Percentiles rank a stretch among this genome's conserved stretches.
These are phyloP conservation scores for Hirudinaria manillensis DNA, from an alignment of 2,888 invertebrate species.

Conservation along the genomic window DNA sequence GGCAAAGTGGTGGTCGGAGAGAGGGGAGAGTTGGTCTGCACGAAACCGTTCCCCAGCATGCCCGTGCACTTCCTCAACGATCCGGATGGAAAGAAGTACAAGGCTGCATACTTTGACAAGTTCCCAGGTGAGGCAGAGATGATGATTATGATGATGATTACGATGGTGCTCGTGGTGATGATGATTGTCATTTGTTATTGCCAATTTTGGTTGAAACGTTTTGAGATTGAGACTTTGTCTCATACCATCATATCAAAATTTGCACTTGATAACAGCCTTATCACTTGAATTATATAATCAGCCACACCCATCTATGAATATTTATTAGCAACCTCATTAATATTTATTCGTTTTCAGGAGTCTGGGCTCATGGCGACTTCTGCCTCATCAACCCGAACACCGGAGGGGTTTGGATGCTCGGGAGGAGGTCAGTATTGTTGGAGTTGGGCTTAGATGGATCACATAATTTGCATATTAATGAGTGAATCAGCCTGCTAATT, in stretches of 20 bases:
- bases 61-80: constrained; percentile 59
- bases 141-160: neutral
- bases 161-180: too few relatives aligned
- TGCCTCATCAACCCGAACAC: constrained; percentile 56
- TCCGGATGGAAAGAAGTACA: constrained; percentile 54
- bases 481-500: neutral
- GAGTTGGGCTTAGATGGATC: neutral
- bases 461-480: neutral
- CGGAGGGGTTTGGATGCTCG: constrained; percentile 60
- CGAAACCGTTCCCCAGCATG: constrained; percentile 60
- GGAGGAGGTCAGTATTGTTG: constrained; percentile 56
- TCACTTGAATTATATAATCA: too few relatives aligned
- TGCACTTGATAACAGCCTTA: too few relatives aligned
- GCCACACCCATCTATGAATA: too few relatives aligned
- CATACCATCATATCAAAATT: too few relatives aligned
- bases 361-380: constrained; percentile 62
- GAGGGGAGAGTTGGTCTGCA: constrained; percentile 59
- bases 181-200: too few relatives aligned
- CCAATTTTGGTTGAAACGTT: too few relatives aligned
- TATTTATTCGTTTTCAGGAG: constrained; percentile 45
- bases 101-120: constrained; percentile 56
- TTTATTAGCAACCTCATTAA: too few relatives aligned
- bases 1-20: constrained; percentile 56
- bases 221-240: too few relatives aligned
- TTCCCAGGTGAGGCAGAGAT: constrained; percentile 49